These are phyloP conservation scores for Oryzias melastigma DNA, from an alignment of 2,113 vertebrate species.

Conservation along the genomic window DNA sequence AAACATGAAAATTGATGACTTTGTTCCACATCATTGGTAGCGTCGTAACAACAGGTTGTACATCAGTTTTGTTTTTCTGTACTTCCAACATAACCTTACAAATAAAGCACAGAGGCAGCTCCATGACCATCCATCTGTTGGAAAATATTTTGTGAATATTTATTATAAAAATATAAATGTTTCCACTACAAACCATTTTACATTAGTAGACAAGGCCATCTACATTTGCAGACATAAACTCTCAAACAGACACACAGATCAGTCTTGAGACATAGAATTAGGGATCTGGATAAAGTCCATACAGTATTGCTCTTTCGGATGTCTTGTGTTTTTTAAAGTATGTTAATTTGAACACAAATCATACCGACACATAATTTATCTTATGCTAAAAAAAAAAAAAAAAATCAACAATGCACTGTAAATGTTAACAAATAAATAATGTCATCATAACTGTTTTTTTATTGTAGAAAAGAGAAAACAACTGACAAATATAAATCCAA, in stretches of 20 bases:
- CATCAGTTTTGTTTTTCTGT: neutral
- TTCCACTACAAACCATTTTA: slow-evolving; percentile 99
- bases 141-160: slow-evolving; percentile 99
- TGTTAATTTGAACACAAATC: slow-evolving; percentile 82
- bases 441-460: slow-evolving; percentile 78
- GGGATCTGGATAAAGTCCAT: slow-evolving; percentile 56
- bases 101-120: slow-evolving; percentile 61
- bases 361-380: slow-evolving; percentile 85
- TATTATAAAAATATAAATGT: slow-evolving; percentile 99
- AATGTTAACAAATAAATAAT: slow-evolving; percentile 95
- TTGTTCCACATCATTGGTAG: too few species aligned
- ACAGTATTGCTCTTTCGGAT: slow-evolving; percentile 80
- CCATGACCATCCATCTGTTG: slow-evolving; percentile 82
- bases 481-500: slow-evolving; percentile 77
- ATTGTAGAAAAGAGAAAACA: slow-evolving; percentile 73
- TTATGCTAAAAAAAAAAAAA: slow-evolving; percentile 61
- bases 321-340: slow-evolving; percentile 78
- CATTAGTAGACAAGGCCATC: slow-evolving; percentile 99
- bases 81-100: slow-evolving; percentile 13
- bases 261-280: slow-evolving; percentile 68
- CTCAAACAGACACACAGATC: slow-evolving; percentile 74
- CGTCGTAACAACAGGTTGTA: too few species aligned
- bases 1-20: too few species aligned
- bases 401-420: slow-evolving; percentile 64
- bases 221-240: slow-evolving; percentile 90